Evolutionary conservation across 2,888 invertebrate genomes (phyloP), one percentile per base, ranked within the genome.

Genomic region (Euclidia mi): DNA sequence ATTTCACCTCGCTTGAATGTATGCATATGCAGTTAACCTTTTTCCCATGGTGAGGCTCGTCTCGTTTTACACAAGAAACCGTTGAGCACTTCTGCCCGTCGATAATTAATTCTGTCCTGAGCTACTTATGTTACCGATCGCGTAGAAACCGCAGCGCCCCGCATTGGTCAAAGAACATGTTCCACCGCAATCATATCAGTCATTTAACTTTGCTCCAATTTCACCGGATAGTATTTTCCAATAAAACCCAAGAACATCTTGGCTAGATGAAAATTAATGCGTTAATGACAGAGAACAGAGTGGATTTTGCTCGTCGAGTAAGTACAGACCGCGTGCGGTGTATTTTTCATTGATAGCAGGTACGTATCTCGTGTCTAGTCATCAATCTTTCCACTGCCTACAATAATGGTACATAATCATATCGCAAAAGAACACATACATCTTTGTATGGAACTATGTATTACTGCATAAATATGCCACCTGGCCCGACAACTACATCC

Each of bases 61-160:
- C 89, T 90, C 87, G 85, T 88, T 88, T 88, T 90, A 92, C 92
- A 89, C 90, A 81, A 92, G 91, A 89, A 89, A 92, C 92, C 91
- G 92, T 92, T 92, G 85, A 79, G 78, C 73, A 80, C 78, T 81
- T 82, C 82, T 83, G 84, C 79, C 80, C 75, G 78, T 65, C 75
- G 84, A 87, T 90, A 92, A 92, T 92, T 91, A 90, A 92, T 92
- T 90, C 90, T 81, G 88, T 88, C 89, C 88, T 90, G 91, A 65
- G 82, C 87, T 88, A 92, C 92, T 92, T 91, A 87, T 72, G 80
- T 89, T 88, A 85, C 87, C 79, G 81, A 72, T 81, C 73, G 77
- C 82, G 81, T 84, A 80, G 85, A 86, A 88, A 91, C 91, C 89
- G 82, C 91, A 90, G 77, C 75, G 85, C 85, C 85, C 84, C 81